Percentiles rank a stretch among this genome's conserved stretches.
Conservation (phyloP, 2,888 invertebrate genomes). For the Argyresthia albistria region DNA sequence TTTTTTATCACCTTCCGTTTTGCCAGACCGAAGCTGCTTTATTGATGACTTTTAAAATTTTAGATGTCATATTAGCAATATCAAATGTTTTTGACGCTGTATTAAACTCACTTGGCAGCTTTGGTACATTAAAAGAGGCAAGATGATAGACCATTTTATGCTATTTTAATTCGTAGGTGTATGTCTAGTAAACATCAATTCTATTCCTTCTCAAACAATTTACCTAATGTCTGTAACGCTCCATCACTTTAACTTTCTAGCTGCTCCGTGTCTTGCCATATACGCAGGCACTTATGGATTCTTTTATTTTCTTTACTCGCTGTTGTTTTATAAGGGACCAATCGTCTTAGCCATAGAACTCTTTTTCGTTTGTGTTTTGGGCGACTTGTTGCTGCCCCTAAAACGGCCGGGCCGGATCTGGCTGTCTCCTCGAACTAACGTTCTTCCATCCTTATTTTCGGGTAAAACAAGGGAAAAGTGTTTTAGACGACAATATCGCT, state of each 20-base stretch:
- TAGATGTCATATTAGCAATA: too few species aligned
- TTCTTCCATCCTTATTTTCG: slow-evolving; percentile 50
- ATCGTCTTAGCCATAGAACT: slow-evolving; percentile 30
- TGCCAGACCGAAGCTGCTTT: too few species aligned
- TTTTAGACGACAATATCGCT: slow-evolving; percentile 50
- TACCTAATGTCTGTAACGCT: slow-evolving; percentile 39
- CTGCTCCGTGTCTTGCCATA: slow-evolving; percentile 28
- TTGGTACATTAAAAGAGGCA: too few species aligned
- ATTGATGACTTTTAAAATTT: too few species aligned
- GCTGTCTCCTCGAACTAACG: slow-evolving; percentile 56
- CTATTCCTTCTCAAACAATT: slow-evolving; percentile 29
- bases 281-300: slow-evolving; percentile 42
- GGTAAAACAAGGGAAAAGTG: slow-evolving; percentile 57
- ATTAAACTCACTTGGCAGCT: too few species aligned
- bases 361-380: slow-evolving; percentile 29
- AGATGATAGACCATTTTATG: too few species aligned
- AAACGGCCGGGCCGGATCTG: slow-evolving; percentile 52
- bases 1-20: too few species aligned
- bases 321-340: slow-evolving; percentile 26
- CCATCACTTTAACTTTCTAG: slow-evolving; percentile 49
- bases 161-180: too few species aligned
- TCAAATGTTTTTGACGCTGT: too few species aligned
- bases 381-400: slow-evolving; percentile 60
- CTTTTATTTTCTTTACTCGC: slow-evolving; percentile 24
- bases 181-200: slow-evolving; percentile 11